Base-by-base conservation (phyloP, 1,140 invertebrate species). In the Cardiocondyla obscurior region DNA sequence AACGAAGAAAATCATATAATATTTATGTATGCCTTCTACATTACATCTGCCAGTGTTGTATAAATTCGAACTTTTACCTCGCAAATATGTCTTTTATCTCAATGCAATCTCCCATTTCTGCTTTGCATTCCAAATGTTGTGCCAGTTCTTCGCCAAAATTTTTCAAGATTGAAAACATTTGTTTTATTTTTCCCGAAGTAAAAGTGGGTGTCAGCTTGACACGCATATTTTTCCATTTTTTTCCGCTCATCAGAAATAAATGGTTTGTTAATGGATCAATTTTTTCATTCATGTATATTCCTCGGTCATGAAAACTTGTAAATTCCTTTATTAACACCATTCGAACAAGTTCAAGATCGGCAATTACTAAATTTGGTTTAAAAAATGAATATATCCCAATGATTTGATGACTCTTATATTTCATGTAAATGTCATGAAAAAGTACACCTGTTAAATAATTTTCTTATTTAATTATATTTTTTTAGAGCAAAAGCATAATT, bases 151-250 rank as follows among this genome's bases (percentile, higher is more conserved):
- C 90, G 1, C 93, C 93, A 58, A 93, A 91, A 44, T 94, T 8
- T 8, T 1, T 39, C 36, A 39, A 8, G 1, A 39, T 39, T 1
- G n/a, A n/a, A n/a, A n/a, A n/a, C n/a, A n/a, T n/a, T n/a, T n/a
- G n/a, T n/a, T n/a, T n/a, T n/a, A n/a, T 44, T 44, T 44, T 44
- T 44, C 93, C 94, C 0, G 95, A 93, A 0, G 95, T 95, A 83
- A 96, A 96, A 4, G 94, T 94, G 0, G 95, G 95, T 0, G 94
- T 94, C 3, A 96, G 70, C 72, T 95, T 95, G 0, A 89, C 83
- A 36, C 95, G 90, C 0, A 96, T 65, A 42, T 89, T 91, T 53
- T 92, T 94, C 96, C 95, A 96, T 81, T 93, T 85, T 25, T 94
- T 90, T 0, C 92, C 93, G n/a, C n/a, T n/a, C n/a, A n/a, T n/a